Evolutionary conservation across 2,113 vertebrate genomes (phyloP).

Genomic region (Xerus inauris): DNA sequence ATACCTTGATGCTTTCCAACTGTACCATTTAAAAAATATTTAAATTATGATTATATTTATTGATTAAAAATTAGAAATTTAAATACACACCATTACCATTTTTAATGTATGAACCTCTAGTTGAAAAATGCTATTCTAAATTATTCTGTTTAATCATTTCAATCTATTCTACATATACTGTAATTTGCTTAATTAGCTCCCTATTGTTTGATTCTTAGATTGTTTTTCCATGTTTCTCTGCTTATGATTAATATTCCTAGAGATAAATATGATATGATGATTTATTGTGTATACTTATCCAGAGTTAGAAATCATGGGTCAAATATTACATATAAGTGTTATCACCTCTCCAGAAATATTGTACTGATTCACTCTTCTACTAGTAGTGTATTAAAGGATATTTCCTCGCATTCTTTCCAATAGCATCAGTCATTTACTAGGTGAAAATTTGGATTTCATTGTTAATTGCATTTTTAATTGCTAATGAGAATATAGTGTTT

Average conservation of each 20-base stretch:
- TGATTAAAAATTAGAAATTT: background rate
- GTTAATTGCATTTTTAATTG: background rate
- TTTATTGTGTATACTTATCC: background rate
- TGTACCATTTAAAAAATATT: background rate
- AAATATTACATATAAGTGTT: background rate
- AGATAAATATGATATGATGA: background rate
- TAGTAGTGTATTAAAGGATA: background rate
- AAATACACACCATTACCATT: background rate
- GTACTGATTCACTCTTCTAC: background rate
- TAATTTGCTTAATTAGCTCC: background rate
- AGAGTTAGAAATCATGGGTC: background rate
- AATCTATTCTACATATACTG: background rate
- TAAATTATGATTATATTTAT: background rate
- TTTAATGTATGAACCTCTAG: background rate
- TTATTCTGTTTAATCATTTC: background rate
- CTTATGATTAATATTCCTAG: background rate
- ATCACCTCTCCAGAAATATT: background rate
- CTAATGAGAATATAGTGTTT: background rate
- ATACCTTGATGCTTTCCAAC: background rate
- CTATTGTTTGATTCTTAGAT: background rate
- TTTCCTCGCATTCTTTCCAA: background rate
- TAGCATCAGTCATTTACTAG: background rate
- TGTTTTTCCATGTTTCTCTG: background rate
- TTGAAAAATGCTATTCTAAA: background rate
- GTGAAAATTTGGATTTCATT: slow-evolving; percentile 10